Conservation (phyloP, 2,797 vertebrate genomes). For the Gila robusta region DNA sequence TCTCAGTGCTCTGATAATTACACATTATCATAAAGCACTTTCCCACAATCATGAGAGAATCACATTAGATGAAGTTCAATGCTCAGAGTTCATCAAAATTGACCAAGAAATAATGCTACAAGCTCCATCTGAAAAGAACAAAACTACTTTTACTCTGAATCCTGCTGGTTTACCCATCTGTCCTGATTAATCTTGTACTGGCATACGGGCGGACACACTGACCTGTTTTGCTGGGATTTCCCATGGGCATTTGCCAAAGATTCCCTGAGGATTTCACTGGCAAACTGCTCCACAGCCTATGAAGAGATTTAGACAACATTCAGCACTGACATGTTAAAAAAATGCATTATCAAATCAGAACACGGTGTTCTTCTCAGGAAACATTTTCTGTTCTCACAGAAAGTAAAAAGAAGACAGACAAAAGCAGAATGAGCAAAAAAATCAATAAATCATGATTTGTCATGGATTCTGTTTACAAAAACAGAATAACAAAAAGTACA, state of each 20-base stretch:
- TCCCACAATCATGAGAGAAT: background rate
- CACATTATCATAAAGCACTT: conserved; percentile 29
- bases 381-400: background rate
- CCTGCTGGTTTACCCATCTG: conserved; percentile 7
- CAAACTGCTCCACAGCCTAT: conserved; percentile 94
- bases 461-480: too few relatives aligned
- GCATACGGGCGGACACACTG: conserved; percentile 51
- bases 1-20: conserved; percentile 33
- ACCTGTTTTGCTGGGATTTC: conserved; percentile 93
- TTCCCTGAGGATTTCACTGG: conserved; percentile 92
- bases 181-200: conserved; percentile 13
- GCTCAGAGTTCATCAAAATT: background rate
- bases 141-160: conserved; percentile 1
- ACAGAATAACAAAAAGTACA: background rate
- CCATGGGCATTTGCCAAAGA: conserved; percentile 88
- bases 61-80: conserved; percentile 7
- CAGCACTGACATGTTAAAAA: background rate
- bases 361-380: background rate
- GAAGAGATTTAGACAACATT: conserved; percentile 13
- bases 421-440: background rate
- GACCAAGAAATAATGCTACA: background rate
- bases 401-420: background rate
- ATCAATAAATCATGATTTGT: too few relatives aligned
- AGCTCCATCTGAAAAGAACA: background rate
- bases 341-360: background rate